Evolutionary conservation across 2,113 vertebrate genomes (phyloP).

Genomic region (Mormyrus lacerda): DNA sequence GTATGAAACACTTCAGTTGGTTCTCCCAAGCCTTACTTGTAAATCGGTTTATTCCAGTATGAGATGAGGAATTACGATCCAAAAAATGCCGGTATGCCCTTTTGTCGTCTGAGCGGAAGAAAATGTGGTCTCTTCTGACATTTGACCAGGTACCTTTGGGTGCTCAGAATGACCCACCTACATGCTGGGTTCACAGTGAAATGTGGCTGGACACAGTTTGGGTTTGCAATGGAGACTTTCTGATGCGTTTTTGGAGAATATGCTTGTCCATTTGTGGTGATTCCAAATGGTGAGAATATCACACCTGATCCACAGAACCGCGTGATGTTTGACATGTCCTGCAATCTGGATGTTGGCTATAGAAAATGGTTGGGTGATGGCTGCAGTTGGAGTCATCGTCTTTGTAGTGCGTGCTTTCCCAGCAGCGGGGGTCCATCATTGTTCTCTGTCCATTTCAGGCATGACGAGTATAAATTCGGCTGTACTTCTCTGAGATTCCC

Average conservation of each 20-base stretch:
- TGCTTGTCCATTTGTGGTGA: background rate
- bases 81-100: background rate
- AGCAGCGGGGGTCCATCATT: background rate
- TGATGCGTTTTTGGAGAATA: background rate
- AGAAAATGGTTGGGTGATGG: background rate
- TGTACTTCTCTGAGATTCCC: constrained; percentile 84
- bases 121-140: background rate
- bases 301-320: background rate
- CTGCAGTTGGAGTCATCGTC: background rate
- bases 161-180: background rate
- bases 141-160: background rate
- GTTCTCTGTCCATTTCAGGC: constrained; percentile 55
- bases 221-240: background rate
- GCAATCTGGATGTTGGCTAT: background rate
- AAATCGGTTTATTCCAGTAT: background rate
- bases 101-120: background rate
- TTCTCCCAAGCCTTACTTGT: background rate
- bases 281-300: background rate
- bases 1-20: background rate
- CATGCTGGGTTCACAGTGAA: background rate
- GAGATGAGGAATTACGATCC: background rate
- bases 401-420: background rate
- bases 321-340: background rate
- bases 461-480: constrained; percentile 90
- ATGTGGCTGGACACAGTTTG: background rate